Conservation (phyloP, 2,797 vertebrate species). For the Ammospiza maritima region DNA sequence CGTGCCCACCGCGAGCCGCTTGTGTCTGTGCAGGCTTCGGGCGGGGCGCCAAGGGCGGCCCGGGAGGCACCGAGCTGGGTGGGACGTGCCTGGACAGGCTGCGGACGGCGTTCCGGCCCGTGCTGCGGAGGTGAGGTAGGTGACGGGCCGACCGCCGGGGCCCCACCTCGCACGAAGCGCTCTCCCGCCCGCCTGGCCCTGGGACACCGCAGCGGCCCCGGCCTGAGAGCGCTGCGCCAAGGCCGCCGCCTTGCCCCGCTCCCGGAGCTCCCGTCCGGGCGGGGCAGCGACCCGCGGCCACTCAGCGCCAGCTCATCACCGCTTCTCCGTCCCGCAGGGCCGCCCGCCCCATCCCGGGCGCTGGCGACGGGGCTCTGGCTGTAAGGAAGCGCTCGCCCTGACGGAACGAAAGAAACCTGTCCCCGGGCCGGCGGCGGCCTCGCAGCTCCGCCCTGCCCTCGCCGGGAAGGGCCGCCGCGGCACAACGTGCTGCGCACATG, state of each 20-base stretch:
- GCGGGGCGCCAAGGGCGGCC: constrained; percentile 74
- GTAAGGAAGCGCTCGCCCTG: background rate
- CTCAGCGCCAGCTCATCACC: background rate
- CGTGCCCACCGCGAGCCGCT: background rate
- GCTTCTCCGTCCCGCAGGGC: constrained; percentile 65
- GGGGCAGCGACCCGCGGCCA: background rate
- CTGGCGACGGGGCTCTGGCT: background rate
- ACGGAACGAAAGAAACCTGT: background rate
- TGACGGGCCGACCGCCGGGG: constrained; percentile 6
- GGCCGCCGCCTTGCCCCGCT: background rate
- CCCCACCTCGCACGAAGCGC: background rate
- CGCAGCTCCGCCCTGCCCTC: background rate
- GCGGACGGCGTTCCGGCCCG: constrained; percentile 86
- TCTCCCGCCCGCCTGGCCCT: too few species aligned
- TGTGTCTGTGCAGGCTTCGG: constrained; percentile 79
- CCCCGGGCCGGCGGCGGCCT: background rate
- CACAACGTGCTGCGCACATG: constrained; percentile 2
- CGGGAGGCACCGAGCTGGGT: constrained; percentile 77
- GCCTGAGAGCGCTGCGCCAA: background rate
- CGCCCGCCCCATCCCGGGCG: background rate
- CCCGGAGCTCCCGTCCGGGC: background rate
- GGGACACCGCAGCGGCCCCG: background rate
- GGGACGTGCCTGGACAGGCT: constrained; percentile 83
- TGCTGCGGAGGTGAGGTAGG: constrained; percentile 91
- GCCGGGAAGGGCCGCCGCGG: background rate